Base-by-base conservation (phyloP, 2,888 invertebrate species). In the Cyclophora albipunctata region DNA sequence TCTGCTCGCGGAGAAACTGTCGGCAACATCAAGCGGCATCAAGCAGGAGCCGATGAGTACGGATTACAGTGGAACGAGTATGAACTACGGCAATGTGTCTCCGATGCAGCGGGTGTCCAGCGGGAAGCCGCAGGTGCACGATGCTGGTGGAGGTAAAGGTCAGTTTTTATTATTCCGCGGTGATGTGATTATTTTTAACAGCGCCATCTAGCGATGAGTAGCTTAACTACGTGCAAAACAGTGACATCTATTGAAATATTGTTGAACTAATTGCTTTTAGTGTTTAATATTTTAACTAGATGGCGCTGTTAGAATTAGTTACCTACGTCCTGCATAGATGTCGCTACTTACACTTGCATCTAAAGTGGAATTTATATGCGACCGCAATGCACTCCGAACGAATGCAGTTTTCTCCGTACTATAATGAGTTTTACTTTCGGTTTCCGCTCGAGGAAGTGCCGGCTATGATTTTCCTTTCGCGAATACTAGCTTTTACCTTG, bases 1-100 rank as follows among this genome's bases (percentile, higher is more conserved):
- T 7, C 82, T 96, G 60, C 90, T 96, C 56, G 96, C 96, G 63
- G 96, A 96, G 90, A 93, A 93, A 75, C 81, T 91, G 60, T 91
- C 96, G 70, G 95, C 96, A 78, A 94, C 95, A 90, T 91, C 90
- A 82, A 86, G 89, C 81, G 82, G 90, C 74, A 83, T 91, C 81
- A 88, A 90, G 83, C 87, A 89, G 57, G 88, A 90, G 67, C 90
- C 90, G 5, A 75, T 85, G 57, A 88, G 86, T 55, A 81, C 84
- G 55, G 89, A 89, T 63, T 90, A 89, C 69, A 85, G 77, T 67
- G 88, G 87, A 49, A 73, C 84, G 65, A 81, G 84, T 73, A 86
- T 89, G 84, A 88, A 84, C 76, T 89, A 89, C 59, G 89, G 89
- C 48, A 86, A 76, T 55, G 79, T 83, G 42, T 86, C 88, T 54